These are phyloP conservation scores for Calliphora vicina DNA, from an alignment of 1,140 invertebrate genomes.

Conservation along the genomic window DNA sequence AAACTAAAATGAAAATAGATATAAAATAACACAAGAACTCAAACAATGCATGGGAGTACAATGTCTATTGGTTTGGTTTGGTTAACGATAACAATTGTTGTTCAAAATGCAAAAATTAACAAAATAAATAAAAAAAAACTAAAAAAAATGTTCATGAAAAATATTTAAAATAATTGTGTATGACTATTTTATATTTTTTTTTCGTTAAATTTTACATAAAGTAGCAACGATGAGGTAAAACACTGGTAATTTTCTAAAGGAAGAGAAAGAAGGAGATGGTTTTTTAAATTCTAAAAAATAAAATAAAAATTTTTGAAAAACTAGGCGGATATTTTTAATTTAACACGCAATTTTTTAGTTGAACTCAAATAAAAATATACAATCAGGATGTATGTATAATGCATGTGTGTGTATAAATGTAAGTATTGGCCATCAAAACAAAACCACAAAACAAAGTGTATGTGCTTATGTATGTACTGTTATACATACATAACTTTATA, in stretches of 20 bases:
- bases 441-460: background rate
- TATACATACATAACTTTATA: background rate
- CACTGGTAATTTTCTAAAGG: too few relatives aligned
- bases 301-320: constrained; percentile 24
- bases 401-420: background rate
- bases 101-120: background rate
- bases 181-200: background rate
- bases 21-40: background rate
- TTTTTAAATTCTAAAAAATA: constrained; percentile 30
- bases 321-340: constrained; percentile 32
- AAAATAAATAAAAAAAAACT: background rate
- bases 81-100: background rate
- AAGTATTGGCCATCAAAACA: background rate
- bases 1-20: too few relatives aligned
- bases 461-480: background rate
- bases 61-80: background rate
- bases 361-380: background rate
- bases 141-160: background rate
- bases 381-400: background rate
- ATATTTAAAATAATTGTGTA: background rate
- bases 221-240: too few relatives aligned
- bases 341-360: constrained; percentile 12
- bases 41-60: background rate
- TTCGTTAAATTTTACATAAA: too few relatives aligned
- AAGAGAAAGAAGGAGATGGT: too few relatives aligned